A percentile compares a stretch with the other conserved stretches of the same genome.
These are phyloP conservation scores for Tautogolabrus adspersus DNA, from an alignment of 2,113 vertebrate genomes.

Conservation along the genomic window DNA sequence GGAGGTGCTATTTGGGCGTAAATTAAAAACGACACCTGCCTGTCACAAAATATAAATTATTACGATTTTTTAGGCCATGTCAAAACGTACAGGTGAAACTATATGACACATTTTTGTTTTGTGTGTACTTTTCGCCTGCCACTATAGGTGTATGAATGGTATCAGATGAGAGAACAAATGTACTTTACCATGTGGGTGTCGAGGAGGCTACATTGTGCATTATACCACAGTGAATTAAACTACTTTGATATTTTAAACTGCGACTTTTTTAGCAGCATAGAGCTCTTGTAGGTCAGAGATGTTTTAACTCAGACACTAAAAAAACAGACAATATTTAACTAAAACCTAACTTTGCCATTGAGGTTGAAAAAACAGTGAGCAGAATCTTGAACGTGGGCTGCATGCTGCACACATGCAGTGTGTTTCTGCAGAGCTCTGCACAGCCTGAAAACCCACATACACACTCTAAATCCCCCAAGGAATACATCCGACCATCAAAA, in stretches of 20 bases:
- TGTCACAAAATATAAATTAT: too few species aligned
- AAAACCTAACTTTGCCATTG: slow-evolving; percentile 45
- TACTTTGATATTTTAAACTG: slow-evolving; percentile 51
- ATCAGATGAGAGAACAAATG: slow-evolving; percentile 3
- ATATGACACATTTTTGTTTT: too few species aligned
- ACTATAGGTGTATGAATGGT: slow-evolving; percentile 1
- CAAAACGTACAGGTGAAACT: too few species aligned
- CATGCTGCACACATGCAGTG: background rate
- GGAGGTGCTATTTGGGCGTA: background rate
- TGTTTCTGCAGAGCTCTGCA: background rate
- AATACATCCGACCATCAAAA: background rate
- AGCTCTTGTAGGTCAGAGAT: slow-evolving; percentile 35
- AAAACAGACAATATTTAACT: slow-evolving; percentile 24
- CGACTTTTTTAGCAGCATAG: slow-evolving; percentile 51
- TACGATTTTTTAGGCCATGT: too few species aligned
- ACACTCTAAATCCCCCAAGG: background rate
- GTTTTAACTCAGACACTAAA: slow-evolving; percentile 25
- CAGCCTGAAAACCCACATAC: background rate
- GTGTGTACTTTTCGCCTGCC: too few species aligned
- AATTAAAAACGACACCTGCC: background rate
- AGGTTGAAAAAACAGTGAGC: slow-evolving; percentile 4
- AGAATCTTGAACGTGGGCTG: background rate
- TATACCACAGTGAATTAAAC: slow-evolving; percentile 20
- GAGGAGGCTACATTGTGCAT: slow-evolving; percentile 33
- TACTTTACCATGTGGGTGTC: background rate